Evolutionary conservation across 2,113 vertebrate genomes (phyloP), one percentile per base, ranked within the genome.

Genomic region (Puffinus mauretanicus): DNA sequence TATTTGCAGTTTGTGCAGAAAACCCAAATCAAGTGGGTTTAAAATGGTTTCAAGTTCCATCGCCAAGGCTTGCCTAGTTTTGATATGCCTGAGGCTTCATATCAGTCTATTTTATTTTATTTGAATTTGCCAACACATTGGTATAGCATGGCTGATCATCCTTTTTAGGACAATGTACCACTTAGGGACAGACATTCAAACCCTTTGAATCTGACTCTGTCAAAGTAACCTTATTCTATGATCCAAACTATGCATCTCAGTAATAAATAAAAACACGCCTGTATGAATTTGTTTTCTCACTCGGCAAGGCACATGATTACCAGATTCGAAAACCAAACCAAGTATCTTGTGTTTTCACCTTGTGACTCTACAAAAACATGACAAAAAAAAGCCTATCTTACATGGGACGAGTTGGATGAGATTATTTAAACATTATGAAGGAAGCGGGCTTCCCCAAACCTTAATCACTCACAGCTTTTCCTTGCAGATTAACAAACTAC

Each of bases 71-170:
- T 82, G 5, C 14, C 4, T 47, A 25, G 22, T 47, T 90, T 82
- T 2, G 1, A 11, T 11, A 81, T 0, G 8, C 7, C 55, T 32
- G 6, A 81, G n/a, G n/a, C n/a, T 77, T 81, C 6, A 0, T 30
- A 52, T 3, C 13, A 46, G 7, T 55, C 76, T 73, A 62, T 64
- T 55, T 77, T 42, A 72, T 4, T 61, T 10, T 17, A 61, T 57
- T 36, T 69, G 11, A 60, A 82, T 80, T 77, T 58, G 17, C 25
- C 17, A 57, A 24, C 46, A 58, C 2, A 16, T 4, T 38, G 34
- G 32, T 61, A 82, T 0, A 57, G 32, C 62, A 85, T 16, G 9
- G 10, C 10, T 27, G 8, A 60, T 24, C 25, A 42, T 16, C 14
- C 7, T 62, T 57, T 83, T 70, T 30, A 90, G 20, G 17, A 61